Evolutionary conservation across 2,888 invertebrate species (phyloP).

Genomic region (Onchidella celtica): DNA sequence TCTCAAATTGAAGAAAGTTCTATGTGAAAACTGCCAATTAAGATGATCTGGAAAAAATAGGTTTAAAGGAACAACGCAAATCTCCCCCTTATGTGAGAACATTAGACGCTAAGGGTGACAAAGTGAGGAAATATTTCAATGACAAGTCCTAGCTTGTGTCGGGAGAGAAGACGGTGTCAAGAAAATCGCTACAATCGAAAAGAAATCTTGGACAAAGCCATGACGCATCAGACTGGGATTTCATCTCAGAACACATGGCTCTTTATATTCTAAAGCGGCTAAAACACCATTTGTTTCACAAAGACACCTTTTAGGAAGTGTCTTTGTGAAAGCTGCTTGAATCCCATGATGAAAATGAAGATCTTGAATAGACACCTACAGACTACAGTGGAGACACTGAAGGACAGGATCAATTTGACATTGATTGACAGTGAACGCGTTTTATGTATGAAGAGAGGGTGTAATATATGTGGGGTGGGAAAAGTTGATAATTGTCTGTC

Average conservation of each 20-base stretch:
- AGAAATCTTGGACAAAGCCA: not conserved
- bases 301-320: not conserved
- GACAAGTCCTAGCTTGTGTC: not conserved
- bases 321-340: slow-evolving; percentile 6
- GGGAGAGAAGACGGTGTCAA: not conserved
- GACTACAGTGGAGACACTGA: not conserved
- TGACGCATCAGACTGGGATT: not conserved
- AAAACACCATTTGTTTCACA: too few relatives aligned
- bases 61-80: not conserved
- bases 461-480: not conserved
- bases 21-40: not conserved
- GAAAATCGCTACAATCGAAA: not conserved
- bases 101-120: not conserved
- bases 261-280: not conserved
- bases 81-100: not conserved
- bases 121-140: not conserved
- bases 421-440: not conserved
- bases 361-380: not conserved
- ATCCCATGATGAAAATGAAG: slow-evolving; percentile 6
- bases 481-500: not conserved
- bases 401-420: not conserved
- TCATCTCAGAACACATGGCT: not conserved
- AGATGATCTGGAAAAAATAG: not conserved
- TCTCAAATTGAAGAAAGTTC: not conserved
- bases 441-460: not conserved